Evolutionary conservation across 2,888 invertebrate species (phyloP), one percentile per base, ranked within the genome.

Genomic region (Agrotis exclamationis): DNA sequence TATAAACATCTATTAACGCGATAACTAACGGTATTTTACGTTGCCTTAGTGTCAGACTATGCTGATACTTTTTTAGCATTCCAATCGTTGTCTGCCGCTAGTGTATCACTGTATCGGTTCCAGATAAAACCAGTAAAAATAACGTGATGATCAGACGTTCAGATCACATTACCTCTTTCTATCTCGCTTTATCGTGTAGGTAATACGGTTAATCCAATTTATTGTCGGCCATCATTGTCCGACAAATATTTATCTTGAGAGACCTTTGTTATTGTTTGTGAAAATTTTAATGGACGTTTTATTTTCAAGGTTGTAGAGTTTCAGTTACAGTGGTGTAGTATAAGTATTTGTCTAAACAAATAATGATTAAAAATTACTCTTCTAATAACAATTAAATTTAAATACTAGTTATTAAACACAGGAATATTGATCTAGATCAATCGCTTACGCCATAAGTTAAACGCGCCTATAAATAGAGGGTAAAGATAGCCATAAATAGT

Each of bases 201-300:
- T n/a, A n/a, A 16, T 16, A 45, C 58, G 39, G 59, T 44, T 22
- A 33, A 56, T 56, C 14, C 24, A 14, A 57, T 60, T 63, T 33
- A 73, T 14, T 14, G n/a, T 13, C 66, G 16, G 50, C 24, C 28
- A 39, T 54, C 53, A 54, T 20, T 63, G n/a, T 63, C 6, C 28
- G 14, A 63, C 48, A 63, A 77, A 75, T 63, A 60, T 75, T 78
- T 76, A 39, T 60, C n/a, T 72, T 28, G 6, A 0, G 1, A 16
- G 14, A 54, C 22, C n/a, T 53, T 79, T 79, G 79, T 66, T 72
- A 58, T 72, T 65, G 79, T 72, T 74, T 59, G 24, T 56, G n/a
- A 51, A 57, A 48, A 54, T 28, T 6, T 16, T 64, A 24, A 47
- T 62, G 20, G 18, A 54, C 3, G 18, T n/a, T 56, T 53, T 1